Evolutionary conservation across 2,888 invertebrate genomes (phyloP).

Genomic region (Chalcis sispes): DNA sequence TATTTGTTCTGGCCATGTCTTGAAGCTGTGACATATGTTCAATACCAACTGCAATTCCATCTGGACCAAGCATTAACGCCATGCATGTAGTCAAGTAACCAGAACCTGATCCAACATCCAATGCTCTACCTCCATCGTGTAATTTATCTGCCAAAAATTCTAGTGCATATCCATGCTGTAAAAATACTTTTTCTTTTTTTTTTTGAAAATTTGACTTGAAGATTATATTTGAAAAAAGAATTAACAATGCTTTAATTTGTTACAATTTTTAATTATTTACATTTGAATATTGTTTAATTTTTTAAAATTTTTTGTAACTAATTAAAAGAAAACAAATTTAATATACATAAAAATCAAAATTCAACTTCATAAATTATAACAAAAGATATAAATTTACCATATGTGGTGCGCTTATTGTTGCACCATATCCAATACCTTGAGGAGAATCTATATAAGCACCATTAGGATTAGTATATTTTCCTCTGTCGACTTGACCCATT

Average conservation of each 20-base stretch:
- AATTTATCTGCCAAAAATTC: slow-evolving; percentile 89
- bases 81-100: slow-evolving; percentile 96
- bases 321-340: not conserved
- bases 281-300: not conserved
- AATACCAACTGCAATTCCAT: slow-evolving; percentile 87
- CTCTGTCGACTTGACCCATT: slow-evolving; percentile 90
- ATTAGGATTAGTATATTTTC: slow-evolving; percentile 82
- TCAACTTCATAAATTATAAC: not conserved
- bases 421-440: slow-evolving; percentile 95
- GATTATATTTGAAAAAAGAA: not conserved
- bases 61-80: slow-evolving; percentile 87
- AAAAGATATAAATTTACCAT: slow-evolving; percentile 81
- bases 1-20: slow-evolving; percentile 85
- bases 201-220: not conserved
- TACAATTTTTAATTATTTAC: not conserved
- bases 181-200: not conserved
- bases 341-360: not conserved
- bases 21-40: slow-evolving; percentile 93
- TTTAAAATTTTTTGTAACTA: not conserved
- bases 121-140: slow-evolving; percentile 84
- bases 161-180: slow-evolving; percentile 90
- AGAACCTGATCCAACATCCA: slow-evolving; percentile 96
- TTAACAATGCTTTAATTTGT: not conserved
- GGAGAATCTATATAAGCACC: slow-evolving; percentile 92
- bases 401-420: slow-evolving; percentile 97